Evolutionary conservation across 30 jellyfish, hydroid and myxozoan species (phyloP).

Genomic region (Sanderia malayensis): DNA sequence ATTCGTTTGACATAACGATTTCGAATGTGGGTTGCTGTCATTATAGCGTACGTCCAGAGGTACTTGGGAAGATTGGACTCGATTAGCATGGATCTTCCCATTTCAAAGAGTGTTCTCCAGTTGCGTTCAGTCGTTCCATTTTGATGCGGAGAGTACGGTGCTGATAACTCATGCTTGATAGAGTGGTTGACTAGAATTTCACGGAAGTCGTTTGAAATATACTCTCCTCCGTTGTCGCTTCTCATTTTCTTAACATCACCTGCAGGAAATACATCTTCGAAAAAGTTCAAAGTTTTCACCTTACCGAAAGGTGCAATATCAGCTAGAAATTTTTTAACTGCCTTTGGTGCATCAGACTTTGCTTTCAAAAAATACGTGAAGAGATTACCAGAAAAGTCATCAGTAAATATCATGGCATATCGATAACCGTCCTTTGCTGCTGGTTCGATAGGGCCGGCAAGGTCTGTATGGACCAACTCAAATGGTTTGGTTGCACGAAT

Average conservation of each 20-base stretch:
- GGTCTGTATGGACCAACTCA: slow-evolving; percentile 43
- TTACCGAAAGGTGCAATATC: slow-evolving; percentile 8
- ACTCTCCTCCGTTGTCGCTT: slow-evolving; percentile 20
- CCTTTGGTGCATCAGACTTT: slow-evolving; percentile 17
- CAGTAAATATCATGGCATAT: neutral
- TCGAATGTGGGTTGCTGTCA: too few relatives aligned
- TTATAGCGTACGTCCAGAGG: too few relatives aligned
- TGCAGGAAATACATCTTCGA: too few relatives aligned
- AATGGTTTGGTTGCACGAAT: slow-evolving; percentile 33
- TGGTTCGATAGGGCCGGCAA: slow-evolving; percentile 52
- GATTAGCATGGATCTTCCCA: slow-evolving; percentile 18
- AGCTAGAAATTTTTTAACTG: slow-evolving; percentile 5
- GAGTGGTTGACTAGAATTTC: neutral
- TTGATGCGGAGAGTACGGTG: slow-evolving; percentile 25
- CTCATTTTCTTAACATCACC: too few relatives aligned
- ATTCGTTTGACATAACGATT: too few relatives aligned
- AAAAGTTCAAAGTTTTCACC: too few relatives aligned
- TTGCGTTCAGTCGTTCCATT: slow-evolving; percentile 12
- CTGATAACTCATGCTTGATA: slow-evolving; percentile 4
- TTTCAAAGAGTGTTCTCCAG: slow-evolving; percentile 14
- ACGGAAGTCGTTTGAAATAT: neutral
- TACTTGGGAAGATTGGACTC: too few relatives aligned
- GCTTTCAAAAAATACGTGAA: slow-evolving; percentile 19
- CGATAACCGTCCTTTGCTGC: slow-evolving; percentile 12
- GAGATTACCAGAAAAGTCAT: slow-evolving; percentile 26